A percentile compares a stretch with the other conserved stretches of the same genome.
Conservation (phyloP, 2,797 vertebrate species). For the Myoxocephalus aenaeus region DNA sequence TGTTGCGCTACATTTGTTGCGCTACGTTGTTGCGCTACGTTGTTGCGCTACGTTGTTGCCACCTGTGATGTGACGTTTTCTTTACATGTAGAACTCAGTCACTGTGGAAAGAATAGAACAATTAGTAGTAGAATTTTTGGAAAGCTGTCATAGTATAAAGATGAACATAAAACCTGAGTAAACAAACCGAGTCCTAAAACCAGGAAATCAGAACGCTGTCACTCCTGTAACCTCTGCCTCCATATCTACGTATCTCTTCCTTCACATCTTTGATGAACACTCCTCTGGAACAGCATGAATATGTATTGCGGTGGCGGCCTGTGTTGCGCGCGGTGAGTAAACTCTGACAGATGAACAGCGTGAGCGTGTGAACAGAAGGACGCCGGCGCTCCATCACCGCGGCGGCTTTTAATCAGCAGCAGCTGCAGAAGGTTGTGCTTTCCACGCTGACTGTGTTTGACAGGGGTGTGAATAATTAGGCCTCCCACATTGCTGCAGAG, state of each 20-base stretch:
- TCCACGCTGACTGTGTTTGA: conserved; percentile 49
- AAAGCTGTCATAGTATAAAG: too few species aligned
- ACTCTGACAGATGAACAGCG: conserved; percentile 40
- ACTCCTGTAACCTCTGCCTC: too few species aligned
- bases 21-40: too few species aligned
- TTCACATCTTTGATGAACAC: background rate
- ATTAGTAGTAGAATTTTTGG: too few species aligned
- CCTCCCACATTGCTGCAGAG: conserved; percentile 28
- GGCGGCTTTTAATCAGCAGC: conserved; percentile 60
- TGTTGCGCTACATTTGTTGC: too few species aligned
- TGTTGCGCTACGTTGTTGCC: too few species aligned
- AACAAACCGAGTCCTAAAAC: too few species aligned
- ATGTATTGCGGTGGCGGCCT: background rate
- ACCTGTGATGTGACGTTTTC: too few species aligned
- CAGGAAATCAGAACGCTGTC: too few species aligned
- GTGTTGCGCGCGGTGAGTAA: conserved; percentile 9
- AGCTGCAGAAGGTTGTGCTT: conserved; percentile 55
- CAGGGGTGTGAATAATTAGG: conserved; percentile 52
- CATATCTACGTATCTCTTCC: background rate
- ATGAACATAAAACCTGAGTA: too few species aligned
- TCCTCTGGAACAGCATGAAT: background rate
- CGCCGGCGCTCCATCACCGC: conserved; percentile 33
- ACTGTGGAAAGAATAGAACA: too few species aligned
- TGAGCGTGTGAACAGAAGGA: conserved; percentile 30
- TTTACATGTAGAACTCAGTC: too few species aligned